Base-by-base conservation (phyloP, 2,888 invertebrate species). In the Polymixis flavicincta region DNA sequence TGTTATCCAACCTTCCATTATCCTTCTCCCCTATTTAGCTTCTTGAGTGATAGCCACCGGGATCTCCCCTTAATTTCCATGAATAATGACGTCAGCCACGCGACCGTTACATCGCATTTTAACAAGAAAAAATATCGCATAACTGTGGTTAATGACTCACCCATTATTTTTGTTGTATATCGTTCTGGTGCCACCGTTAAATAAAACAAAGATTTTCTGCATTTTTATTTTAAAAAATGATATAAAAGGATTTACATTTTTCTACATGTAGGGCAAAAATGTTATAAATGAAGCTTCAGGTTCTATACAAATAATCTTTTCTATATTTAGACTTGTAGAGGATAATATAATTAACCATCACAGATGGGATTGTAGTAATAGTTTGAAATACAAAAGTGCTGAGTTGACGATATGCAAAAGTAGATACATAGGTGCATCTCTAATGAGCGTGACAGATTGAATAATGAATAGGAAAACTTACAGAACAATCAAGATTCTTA, bases 151-250 rank as follows among this genome's bases (percentile, higher is more conserved):
- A 92, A 92, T 85, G 90, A 87, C 89, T 81, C 70, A 74, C 79
- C 81, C 87, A 89, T 90, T 88, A 89, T 88, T 85, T 85, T 81
- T 79, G 72, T 84, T 82, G 75, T 84, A 82, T 73, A 85, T 84
- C 80, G 85, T 85, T 82, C 74, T 83, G 70, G 71, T 68, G 68
- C 69, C 73, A 71, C 82, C 85, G 86, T 83, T 64, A 91, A 95
- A 94, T 95, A 88, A 95, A 95, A 95, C 92, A 89, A 92, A 90
- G 89, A 92, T 92, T 93, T 90, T 83, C 69, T 88, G 88, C 89
- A 87, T 85, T 89, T 95, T 95, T 95, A 94, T 94, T 95, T 82
- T 77, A 91, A 92, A 59, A 87, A 93, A 90, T 85, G 71, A 80
- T 90, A 92, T 90, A 92, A 92, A 92, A 93, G 85, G 86, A 85